Base-by-base conservation (phyloP, 1,140 invertebrate species). In the Drosophila ironensis region DNA sequence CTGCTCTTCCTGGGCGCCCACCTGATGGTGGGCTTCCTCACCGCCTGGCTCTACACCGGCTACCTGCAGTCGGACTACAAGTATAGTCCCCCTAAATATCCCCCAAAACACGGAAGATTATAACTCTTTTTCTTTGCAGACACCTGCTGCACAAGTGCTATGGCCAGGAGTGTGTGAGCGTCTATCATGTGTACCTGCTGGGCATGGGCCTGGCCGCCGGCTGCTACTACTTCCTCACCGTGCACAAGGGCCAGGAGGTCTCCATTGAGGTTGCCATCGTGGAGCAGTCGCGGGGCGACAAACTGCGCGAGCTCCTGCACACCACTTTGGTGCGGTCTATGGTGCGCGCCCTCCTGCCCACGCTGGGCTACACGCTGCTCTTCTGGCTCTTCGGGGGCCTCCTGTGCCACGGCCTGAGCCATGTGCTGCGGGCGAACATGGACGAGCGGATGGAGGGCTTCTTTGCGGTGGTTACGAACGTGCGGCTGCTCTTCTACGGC, bases 171-270 rank as follows among this genome's bases (percentile, higher is more conserved):
- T 92, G 91, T 61, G 66, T 94, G 3, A 90, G 91, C 27, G 92
- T 93, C 59, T 91, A 92, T 53, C 90, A 92, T 44, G 91, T 92
- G 6, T 94, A 94, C 72, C 68, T 95, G 11, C 89, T 94, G 7
- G 90, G 93, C 57, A 92, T 92, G 47, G 94, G 95, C 12, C 90
- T 94, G 30, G 94, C 93, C 91, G 93, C 92, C 52, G 94, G 94
- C 37, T 89, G 94, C 46, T 94, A 93, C 71, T 94, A 93, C 71
- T 95, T 94, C 66, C 67, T 92, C 0, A 92, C 91, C 67, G 88
- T 91, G 3, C 91, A 93, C 63, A 89, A 92, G 42, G 91, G 91
- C 20, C 87, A 90, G 5, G 91, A 92, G 41, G 91, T 92, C 28
- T 91, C 92, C 38, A 90, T 94, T 6, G 90, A 92, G 9, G 95